Percentiles rank a stretch among this genome's conserved stretches.
These are phyloP conservation scores for Dione vanillae DNA, from an alignment of 2,888 invertebrate genomes.

Conservation along the genomic window DNA sequence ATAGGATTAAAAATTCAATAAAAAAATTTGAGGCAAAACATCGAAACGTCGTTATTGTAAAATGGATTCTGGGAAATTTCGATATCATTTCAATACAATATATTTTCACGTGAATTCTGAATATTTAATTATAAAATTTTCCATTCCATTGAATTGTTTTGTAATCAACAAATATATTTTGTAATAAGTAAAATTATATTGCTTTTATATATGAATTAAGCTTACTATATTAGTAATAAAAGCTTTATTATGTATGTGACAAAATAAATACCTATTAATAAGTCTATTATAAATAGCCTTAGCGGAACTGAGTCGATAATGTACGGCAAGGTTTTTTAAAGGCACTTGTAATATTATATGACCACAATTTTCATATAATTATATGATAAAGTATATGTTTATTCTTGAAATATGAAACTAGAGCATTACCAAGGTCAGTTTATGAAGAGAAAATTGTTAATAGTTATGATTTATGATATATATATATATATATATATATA, in stretches of 20 bases:
- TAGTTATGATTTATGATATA: too few relatives aligned
- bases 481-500: too few relatives aligned
- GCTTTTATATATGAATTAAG: too few relatives aligned
- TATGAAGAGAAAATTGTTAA: too few relatives aligned
- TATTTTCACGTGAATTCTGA: neutral
- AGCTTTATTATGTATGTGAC: neutral
- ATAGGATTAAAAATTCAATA: too few relatives aligned
- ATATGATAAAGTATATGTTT: neutral
- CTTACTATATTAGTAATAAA: too few relatives aligned
- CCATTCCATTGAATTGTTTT: neutral
- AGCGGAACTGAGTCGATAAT: neutral
- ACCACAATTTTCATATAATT: conserved; percentile 4
- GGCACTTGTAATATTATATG: neutral
- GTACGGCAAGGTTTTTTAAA: conserved; percentile 9
- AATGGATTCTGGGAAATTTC: neutral
- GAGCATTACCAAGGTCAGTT: conserved; percentile 1
- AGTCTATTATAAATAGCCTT: neutral
- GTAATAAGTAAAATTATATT: too few relatives aligned
- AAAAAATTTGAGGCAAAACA: neutral
- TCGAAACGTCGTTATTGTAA: neutral
- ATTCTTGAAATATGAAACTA: conserved; percentile 3
- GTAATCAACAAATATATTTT: conserved; percentile 1
- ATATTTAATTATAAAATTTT: neutral
- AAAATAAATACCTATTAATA: neutral
- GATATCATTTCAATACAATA: neutral